Base-by-base conservation (phyloP, 2,797 vertebrate species). In the Bryconaethiops microstoma region DNA sequence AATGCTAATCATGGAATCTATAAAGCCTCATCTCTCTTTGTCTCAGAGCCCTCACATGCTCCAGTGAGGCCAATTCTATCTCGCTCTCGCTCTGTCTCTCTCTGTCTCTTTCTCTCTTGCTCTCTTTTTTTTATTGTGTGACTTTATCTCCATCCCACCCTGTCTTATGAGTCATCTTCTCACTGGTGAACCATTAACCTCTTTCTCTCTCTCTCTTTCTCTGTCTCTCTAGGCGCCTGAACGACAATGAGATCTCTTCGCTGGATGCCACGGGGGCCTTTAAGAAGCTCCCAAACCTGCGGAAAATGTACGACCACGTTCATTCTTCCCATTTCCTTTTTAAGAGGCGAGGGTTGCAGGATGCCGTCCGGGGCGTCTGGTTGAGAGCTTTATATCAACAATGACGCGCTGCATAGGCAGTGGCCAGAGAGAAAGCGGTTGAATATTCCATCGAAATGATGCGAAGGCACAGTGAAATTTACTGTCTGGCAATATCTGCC, bases 211-310 rank as follows among this genome's bases (percentile, higher is more conserved):
- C 57, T 39, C 42, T 60, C 76, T 76, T 39, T 70, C 62, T 63
- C 23, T 75, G 45, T 68, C 60, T 60, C 88, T 81, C 42, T 74
- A 99, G 97, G 91, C 94, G 97, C 82, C 90, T 99, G 89, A 98
- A 98, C n/a, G 97, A 99, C 95, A 99, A 99, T 76, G 97, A 99
- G 62, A 96, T 99, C 89, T 90, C 95, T 23, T 74, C 96, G 54
- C 90, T 99, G 87, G 97, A 99, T 86, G 93, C 96, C 74, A 84
- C 92, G 0, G 96, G 96, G 79, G 94, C 93, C 65, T 99, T 99
- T 89, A 99, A 96, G 95, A 99, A 97, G 91, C 89, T 98, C 80
- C 96, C 97, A 21, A 97, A 96, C 91, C 92, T 99, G 78, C 94
- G 89, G 82, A 99, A 98, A 90, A 98, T 99, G 97, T 99, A 94